phyloP scores from a whole-genome alignment of 2,113 vertebrate species.

The Vidua macroura region DNA sequence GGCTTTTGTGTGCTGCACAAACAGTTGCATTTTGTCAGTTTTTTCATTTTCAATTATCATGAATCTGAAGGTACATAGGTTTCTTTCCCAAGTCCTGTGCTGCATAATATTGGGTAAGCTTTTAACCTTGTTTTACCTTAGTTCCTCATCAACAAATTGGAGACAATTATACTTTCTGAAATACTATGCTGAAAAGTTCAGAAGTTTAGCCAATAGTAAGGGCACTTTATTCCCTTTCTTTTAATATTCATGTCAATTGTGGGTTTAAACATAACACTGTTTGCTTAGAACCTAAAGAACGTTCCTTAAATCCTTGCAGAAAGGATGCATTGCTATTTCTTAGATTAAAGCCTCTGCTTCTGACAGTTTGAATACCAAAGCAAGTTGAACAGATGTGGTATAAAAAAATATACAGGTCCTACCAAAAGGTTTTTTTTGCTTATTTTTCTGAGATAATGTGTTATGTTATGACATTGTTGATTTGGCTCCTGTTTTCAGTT shows the following conservation, averaged over 20 bases:
- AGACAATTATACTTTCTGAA: background rate
- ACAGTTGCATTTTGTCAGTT: background rate
- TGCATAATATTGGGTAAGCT: background rate
- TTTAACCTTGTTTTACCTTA: background rate
- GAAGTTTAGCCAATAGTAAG: background rate
- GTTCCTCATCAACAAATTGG: background rate
- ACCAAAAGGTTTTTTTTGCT: background rate
- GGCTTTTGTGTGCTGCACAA: background rate
- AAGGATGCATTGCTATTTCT: background rate
- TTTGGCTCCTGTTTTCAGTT: background rate
- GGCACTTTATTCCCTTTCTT: background rate
- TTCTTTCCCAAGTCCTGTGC: background rate
- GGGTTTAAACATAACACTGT: background rate
- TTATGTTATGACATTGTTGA: background rate
- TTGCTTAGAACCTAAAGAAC: background rate
- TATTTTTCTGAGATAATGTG: background rate
- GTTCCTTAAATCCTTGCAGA: background rate
- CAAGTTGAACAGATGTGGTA: background rate
- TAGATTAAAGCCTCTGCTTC: background rate
- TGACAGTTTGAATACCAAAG: background rate
- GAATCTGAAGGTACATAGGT: background rate
- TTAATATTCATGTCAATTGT: background rate
- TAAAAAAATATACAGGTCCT: background rate
- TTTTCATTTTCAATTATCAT: background rate
- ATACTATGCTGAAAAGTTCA: background rate